phyloP scores from a whole-genome alignment of 2,888 invertebrate species.

The Morpho helenor region DNA sequence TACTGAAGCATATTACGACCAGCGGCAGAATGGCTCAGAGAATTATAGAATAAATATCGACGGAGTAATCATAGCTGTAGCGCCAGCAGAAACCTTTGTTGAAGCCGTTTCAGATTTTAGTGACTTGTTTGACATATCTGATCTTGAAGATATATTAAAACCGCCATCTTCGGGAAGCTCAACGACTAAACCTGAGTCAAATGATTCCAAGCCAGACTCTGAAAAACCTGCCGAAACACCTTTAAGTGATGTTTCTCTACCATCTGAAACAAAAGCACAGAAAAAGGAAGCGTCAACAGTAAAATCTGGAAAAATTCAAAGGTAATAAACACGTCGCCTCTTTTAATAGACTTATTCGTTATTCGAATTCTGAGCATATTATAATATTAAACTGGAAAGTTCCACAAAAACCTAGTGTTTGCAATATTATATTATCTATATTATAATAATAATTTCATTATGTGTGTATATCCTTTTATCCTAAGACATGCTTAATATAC shows the following conservation, averaged over 20 bases:
- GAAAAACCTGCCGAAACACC: constrained; percentile 35
- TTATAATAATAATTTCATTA: too few relatives aligned
- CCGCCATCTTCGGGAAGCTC: constrained; percentile 14
- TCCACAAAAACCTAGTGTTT: too few relatives aligned
- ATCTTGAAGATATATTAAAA: constrained; percentile 20
- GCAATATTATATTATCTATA: too few relatives aligned
- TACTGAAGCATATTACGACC: constrained; percentile 73
- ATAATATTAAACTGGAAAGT: too few relatives aligned
- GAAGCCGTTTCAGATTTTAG: constrained; percentile 72
- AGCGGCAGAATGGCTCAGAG: constrained; percentile 88
- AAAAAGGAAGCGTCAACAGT: constrained; percentile 51
- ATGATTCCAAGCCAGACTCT: constrained; percentile 14
- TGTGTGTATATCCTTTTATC: too few relatives aligned
- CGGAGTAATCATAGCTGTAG: constrained; percentile 83
- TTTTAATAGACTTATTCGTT: too few relatives aligned
- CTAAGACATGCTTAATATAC: too few relatives aligned
- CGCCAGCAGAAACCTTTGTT: constrained; percentile 81
- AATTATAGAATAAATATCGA: constrained; percentile 85
- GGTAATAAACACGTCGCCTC: constrained; percentile 36
- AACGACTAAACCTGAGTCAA: constrained; percentile 28
- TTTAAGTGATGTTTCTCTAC: constrained; percentile 48
- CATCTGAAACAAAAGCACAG: constrained; percentile 44
- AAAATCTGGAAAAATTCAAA: constrained; percentile 63
- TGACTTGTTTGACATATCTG: constrained; percentile 48
- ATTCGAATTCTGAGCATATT: too few relatives aligned